phyloP scores from a whole-genome alignment of 2,797 vertebrate species.

The Rhinichthys osculus region DNA sequence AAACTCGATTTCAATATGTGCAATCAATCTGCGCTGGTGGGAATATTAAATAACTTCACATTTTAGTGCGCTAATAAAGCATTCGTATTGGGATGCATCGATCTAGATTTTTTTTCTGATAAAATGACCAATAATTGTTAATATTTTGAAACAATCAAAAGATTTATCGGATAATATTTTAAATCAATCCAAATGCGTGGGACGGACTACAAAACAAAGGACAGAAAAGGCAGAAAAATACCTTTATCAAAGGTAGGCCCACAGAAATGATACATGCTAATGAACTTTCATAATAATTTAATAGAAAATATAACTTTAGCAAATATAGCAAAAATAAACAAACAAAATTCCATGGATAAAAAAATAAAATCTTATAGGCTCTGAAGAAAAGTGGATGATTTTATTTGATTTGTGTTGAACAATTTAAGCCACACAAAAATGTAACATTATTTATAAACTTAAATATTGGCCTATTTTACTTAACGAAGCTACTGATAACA shows the following conservation, averaged over 20 bases:
- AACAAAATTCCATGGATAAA: no score
- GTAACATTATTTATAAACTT: no score
- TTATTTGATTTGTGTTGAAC: no score
- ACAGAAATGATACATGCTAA: not conserved
- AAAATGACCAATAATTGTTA: not conserved
- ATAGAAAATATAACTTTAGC: not conserved
- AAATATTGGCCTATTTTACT: not conserved
- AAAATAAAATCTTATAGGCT: no score
- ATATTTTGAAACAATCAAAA: not conserved
- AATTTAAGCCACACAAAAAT: no score
- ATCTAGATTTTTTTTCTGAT: not conserved
- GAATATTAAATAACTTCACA: not conserved
- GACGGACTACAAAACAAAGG: no score
- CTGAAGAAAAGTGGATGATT: no score
- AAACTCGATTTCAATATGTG: not conserved
- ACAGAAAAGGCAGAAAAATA: not conserved
- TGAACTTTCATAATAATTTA: not conserved
- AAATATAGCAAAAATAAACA: not conserved
- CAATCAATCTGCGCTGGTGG: not conserved
- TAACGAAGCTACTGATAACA: not conserved
- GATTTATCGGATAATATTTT: not conserved
- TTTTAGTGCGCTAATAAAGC: not conserved
- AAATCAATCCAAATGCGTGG: not conserved
- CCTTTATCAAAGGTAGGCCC: not conserved
- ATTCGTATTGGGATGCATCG: not conserved